Base-by-base conservation (phyloP, 30 jellyfish, hydroid and myxozoan species). In the Turritopsis rubra region DNA sequence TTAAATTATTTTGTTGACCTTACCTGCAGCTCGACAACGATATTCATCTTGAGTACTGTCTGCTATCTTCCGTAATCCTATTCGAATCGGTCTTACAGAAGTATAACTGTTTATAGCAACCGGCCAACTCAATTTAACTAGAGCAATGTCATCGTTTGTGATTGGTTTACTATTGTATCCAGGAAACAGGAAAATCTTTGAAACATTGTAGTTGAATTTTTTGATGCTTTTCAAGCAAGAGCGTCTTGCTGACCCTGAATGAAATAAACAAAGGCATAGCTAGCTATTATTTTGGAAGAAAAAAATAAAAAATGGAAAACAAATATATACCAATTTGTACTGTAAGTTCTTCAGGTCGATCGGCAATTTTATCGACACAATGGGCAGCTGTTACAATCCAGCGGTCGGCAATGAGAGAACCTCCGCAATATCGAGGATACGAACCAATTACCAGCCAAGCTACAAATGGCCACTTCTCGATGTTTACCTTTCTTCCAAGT, bases 311-410 rank as follows among this genome's bases (percentile, higher is more conserved):
- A 68, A 3, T 68, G 16, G 31, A 68, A n/a, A 72, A 21, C 29
- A 72, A 22, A 75, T 22, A 0, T 0, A 13, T 31, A 26, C 60
- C 68, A n/a, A 1, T 75, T 75, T 23, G 25, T 26, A 75, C 68
- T 75, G 60, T 7, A 18, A 28, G 41, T 75, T 21, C 41, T 29
- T 29, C 25, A 75, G 83, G 83, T 26, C 41, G 52, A 65, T 76
- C 68, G 20, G 65, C 78, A 21, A 84, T 28, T 54, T 83, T 85
- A 13, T 53, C 96, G 1, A 88, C 89, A 52, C 96, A 88, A 66
- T 88, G 96, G 19, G 96, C 96, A 17, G 96, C 92, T 16, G 96
- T 88, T 9, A 88, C 31, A 25, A 88, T 76, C 93, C 93, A 88
- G 17, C 84, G 86, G 1, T 80, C 89, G 30, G 66, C 75, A 1